Evolutionary conservation across 2,888 invertebrate species (phyloP).

Genomic region (Notocelia uddmanniana): DNA sequence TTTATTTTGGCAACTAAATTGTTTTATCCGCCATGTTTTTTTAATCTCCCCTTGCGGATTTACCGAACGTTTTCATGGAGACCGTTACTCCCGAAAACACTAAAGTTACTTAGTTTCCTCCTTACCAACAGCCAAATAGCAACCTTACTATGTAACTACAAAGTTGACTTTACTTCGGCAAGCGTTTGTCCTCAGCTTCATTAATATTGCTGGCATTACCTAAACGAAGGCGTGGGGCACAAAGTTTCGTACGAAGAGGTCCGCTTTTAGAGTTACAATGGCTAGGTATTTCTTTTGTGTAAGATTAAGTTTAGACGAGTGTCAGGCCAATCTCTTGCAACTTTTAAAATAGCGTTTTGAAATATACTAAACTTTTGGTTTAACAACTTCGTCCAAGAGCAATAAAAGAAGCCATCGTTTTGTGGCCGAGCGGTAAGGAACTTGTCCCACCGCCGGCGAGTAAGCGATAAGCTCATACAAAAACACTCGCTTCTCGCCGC

Average conservation of each 20-base stretch:
- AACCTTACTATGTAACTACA: background rate
- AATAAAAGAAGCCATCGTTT: no score
- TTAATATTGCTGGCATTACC: slow-evolving; percentile 35
- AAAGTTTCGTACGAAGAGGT: slow-evolving; percentile 29
- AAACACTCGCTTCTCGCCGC: no score
- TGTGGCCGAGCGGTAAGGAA: no score
- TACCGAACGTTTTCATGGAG: slow-evolving; percentile 21
- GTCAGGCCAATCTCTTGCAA: background rate
- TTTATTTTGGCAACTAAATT: slow-evolving; percentile 7
- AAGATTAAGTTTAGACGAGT: background rate
- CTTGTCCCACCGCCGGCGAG: no score
- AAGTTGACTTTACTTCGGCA: slow-evolving; percentile 17
- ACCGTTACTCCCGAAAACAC: slow-evolving; percentile 10
- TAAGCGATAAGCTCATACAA: no score
- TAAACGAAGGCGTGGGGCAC: slow-evolving; percentile 9
- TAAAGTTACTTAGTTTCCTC: slow-evolving; percentile 9
- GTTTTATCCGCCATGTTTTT: slow-evolving; percentile 26
- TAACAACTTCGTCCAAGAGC: no score
- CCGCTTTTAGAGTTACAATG: slow-evolving; percentile 17
- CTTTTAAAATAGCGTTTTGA: background rate
- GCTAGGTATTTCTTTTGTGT: slow-evolving; percentile 13
- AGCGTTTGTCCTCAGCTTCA: slow-evolving; percentile 14
- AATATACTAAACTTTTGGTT: background rate
- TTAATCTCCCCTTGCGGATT: slow-evolving; percentile 21
- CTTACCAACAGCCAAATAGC: background rate